phyloP scores from a whole-genome alignment of 2,113 vertebrate species.

The Myiozetetes cayanensis region DNA sequence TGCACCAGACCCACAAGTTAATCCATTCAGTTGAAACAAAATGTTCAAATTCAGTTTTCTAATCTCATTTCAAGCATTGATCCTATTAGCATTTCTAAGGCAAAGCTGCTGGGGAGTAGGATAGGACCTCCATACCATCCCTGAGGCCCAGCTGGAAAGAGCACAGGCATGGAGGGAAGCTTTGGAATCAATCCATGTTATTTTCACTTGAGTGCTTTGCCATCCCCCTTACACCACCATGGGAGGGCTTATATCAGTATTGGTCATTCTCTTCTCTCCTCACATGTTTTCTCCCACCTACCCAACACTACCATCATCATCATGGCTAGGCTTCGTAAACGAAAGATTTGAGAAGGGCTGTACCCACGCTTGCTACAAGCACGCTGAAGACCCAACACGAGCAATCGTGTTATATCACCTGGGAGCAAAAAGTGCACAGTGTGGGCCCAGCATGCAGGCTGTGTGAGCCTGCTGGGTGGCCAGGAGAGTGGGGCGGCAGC shows the following conservation, averaged over 20 bases:
- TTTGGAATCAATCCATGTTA: background rate
- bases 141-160: background rate
- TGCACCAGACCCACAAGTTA: constrained; percentile 1
- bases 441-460: background rate
- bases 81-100: constrained; percentile 38
- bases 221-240: background rate
- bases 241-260: background rate
- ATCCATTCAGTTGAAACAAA: constrained; percentile 58
- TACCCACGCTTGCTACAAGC: no score
- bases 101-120: background rate
- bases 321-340: no score
- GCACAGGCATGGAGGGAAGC: background rate
- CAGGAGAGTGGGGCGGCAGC: background rate
- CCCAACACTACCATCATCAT: background rate
- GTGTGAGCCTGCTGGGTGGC: background rate
- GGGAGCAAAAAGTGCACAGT: background rate
- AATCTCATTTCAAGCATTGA: constrained; percentile 45
- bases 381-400: background rate
- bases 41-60: constrained; percentile 52
- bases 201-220: background rate
- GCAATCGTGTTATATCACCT: background rate
- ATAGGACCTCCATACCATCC: background rate
- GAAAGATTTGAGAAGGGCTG: no score
- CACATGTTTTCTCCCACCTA: background rate
- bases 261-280: background rate